These are phyloP conservation scores for Papilio aristodemus DNA, from an alignment of 1,140 invertebrate genomes.

Conservation along the genomic window DNA sequence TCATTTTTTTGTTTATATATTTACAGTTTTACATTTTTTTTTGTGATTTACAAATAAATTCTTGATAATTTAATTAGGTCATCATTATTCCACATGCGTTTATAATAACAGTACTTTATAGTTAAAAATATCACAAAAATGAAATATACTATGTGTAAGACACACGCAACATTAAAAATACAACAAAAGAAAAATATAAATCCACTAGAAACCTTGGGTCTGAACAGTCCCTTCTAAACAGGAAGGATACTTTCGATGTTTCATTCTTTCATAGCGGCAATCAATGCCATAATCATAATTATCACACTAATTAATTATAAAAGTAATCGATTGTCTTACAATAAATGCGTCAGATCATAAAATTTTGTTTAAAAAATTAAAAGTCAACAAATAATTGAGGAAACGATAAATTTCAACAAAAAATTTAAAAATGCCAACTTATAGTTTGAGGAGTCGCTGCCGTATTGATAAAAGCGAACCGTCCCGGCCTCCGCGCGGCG, in stretches of 20 bases:
- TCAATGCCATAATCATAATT: constrained; percentile 79
- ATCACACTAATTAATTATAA: constrained; percentile 81
- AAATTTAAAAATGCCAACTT: constrained; percentile 75
- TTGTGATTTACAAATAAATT: constrained; percentile 81
- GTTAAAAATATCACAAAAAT: constrained; percentile 82
- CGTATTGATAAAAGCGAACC: constrained; percentile 80
- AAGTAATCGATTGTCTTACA: constrained; percentile 80
- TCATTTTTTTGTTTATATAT: constrained; percentile 80
- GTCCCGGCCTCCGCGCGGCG: constrained; percentile 45
- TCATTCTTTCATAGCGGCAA: constrained; percentile 77
- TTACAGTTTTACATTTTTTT: constrained; percentile 81
- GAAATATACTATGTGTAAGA: constrained; percentile 81
- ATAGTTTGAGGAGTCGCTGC: constrained; percentile 74
- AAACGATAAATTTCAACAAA: constrained; percentile 79
- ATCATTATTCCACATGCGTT: constrained; percentile 79
- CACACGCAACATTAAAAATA: constrained; percentile 80
- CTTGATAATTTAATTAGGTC: constrained; percentile 80
- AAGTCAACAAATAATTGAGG: constrained; percentile 77
- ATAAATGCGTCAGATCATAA: constrained; percentile 81
- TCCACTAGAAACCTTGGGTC: constrained; percentile 79
- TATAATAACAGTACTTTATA: constrained; percentile 80
- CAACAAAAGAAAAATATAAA: constrained; percentile 81
- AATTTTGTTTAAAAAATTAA: constrained; percentile 78
- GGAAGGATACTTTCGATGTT: constrained; percentile 82
- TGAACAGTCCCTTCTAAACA: constrained; percentile 78